Percentiles rank a stretch among this genome's conserved stretches.
Conservation (phyloP, 2,888 invertebrate genomes). For the Clistopyga incitator region DNA sequence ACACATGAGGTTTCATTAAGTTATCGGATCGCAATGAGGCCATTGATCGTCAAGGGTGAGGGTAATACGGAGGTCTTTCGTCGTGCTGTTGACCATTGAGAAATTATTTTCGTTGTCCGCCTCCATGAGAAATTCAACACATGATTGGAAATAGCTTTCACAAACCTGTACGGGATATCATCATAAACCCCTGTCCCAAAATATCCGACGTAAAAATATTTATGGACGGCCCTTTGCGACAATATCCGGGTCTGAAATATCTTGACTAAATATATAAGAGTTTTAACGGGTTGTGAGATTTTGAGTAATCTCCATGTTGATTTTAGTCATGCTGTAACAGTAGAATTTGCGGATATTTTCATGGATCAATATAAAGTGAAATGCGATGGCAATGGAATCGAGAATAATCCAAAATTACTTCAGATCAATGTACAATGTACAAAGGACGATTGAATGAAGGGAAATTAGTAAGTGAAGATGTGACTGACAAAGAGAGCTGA, state of each 20-base stretch:
- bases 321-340: background rate
- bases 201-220: too few species aligned
- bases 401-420: background rate
- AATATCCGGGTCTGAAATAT: too few species aligned
- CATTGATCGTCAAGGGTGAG: slow-evolving; percentile 57
- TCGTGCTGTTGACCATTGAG: slow-evolving; percentile 2
- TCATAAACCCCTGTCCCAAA: too few species aligned
- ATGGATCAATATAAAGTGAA: background rate
- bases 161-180: too few species aligned
- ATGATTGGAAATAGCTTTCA: background rate
- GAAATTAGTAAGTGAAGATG: background rate
- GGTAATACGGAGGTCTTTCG: slow-evolving; percentile 59
- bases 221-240: too few species aligned
- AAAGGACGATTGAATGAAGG: background rate
- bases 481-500: slow-evolving; percentile 9
- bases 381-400: background rate
- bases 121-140: slow-evolving; percentile 18
- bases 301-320: too few species aligned
- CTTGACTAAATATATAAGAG: too few species aligned
- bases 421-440: background rate
- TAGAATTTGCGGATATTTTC: background rate
- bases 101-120: slow-evolving; percentile 8
- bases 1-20: slow-evolving; percentile 70
- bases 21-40: slow-evolving; percentile 55
- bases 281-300: too few species aligned